Conservation (phyloP, 2,888 invertebrate genomes). For the Periphyllus acericola region DNA sequence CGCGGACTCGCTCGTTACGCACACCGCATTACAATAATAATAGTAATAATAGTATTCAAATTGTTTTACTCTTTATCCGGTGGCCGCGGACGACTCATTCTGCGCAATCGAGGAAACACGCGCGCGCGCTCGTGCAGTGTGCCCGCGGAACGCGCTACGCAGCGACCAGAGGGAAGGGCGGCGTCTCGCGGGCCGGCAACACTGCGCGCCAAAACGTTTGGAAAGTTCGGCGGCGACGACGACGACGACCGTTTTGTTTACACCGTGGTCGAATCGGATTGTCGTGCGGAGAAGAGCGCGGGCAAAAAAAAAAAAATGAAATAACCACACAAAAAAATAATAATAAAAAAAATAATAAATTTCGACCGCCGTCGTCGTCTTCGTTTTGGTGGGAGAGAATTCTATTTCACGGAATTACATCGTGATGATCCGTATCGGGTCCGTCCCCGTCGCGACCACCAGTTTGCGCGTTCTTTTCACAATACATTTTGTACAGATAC, state of each 20-base stretch:
- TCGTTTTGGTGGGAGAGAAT: slow-evolving; percentile 54
- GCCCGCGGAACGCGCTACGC: neutral
- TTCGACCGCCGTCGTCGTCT: slow-evolving; percentile 32
- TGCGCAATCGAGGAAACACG: neutral
- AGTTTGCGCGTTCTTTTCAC: neutral
- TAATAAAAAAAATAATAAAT: slow-evolving; percentile 39
- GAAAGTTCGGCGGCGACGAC: slow-evolving; percentile 53
- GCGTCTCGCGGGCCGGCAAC: slow-evolving; percentile 27
- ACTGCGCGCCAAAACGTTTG: slow-evolving; percentile 47
- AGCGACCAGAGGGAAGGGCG: slow-evolving; percentile 22
- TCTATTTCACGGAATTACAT: slow-evolving; percentile 62
- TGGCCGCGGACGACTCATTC: neutral
- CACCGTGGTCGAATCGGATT: neutral
- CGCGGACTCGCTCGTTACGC: neutral
- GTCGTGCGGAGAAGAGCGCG: slow-evolving; percentile 29
- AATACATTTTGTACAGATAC: neutral
- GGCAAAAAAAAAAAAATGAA: slow-evolving; percentile 35
- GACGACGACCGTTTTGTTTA: slow-evolving; percentile 27
- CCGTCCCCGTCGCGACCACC: slow-evolving; percentile 31
- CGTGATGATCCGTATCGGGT: slow-evolving; percentile 61
- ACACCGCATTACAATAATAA: neutral
- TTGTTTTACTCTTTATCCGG: slow-evolving; percentile 36
- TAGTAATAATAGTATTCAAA: slow-evolving; percentile 12
- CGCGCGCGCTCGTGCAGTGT: neutral
- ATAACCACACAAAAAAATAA: slow-evolving; percentile 4